Evolutionary conservation across 1,140 invertebrate genomes (phyloP).

Genomic region (Aphis gossypii): DNA sequence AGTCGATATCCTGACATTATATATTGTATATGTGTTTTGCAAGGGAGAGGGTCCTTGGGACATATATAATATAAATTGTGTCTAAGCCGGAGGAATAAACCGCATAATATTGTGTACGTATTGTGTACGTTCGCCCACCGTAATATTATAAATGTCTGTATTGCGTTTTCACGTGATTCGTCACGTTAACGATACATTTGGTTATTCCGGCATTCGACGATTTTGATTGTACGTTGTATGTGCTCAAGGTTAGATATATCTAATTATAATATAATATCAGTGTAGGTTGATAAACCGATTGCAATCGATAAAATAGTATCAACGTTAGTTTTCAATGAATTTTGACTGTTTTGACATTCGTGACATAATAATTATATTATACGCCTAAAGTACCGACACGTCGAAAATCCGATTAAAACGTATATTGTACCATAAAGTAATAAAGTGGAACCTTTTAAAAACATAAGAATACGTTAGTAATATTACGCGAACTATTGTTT

Average conservation of each 20-base stretch:
- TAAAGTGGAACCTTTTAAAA: neutral
- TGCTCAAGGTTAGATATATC: neutral
- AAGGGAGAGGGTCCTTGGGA: neutral
- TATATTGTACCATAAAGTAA: neutral
- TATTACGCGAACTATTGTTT: neutral
- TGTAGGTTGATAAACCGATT: neutral
- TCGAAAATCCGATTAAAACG: neutral
- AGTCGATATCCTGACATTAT: conserved; percentile 40
- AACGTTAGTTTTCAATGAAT: neutral
- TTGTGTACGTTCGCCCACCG: neutral
- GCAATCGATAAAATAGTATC: neutral
- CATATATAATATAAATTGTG: neutral
- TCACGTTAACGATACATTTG: neutral
- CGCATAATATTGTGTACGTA: neutral
- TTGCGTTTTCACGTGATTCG: neutral
- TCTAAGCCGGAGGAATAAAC: neutral
- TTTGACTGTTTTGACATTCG: neutral
- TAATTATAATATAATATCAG: neutral
- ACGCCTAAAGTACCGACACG: neutral
- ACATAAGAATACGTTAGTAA: neutral
- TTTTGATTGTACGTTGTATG: neutral
- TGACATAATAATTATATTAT: neutral
- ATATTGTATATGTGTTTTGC: neutral
- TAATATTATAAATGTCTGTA: neutral
- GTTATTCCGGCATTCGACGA: neutral